Conservation (phyloP, 2,888 invertebrate genomes). For the Mythimna albipuncta region DNA sequence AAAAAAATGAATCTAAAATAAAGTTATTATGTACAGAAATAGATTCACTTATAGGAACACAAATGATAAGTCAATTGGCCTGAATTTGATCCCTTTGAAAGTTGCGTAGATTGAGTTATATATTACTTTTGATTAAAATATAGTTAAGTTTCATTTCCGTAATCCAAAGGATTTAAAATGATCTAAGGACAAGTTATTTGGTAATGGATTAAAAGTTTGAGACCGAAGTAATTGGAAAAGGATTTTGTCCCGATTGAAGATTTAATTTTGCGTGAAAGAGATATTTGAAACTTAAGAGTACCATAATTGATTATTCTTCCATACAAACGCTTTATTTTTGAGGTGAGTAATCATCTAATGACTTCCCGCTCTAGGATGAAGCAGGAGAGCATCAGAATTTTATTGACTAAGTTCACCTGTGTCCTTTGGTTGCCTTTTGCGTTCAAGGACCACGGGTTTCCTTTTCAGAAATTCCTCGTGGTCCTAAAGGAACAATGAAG, state of each 20-base stretch:
- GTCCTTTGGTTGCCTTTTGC: too few species aligned
- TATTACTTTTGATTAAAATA: constrained; percentile 25
- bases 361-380: too few species aligned
- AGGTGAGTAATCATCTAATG: too few species aligned
- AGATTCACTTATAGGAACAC: not conserved
- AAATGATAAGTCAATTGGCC: not conserved
- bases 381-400: too few species aligned
- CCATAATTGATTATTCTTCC: too few species aligned
- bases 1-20: too few species aligned
- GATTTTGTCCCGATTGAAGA: constrained; percentile 35
- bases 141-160: constrained; percentile 12
- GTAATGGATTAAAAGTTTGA: constrained; percentile 32
- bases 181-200: constrained; percentile 42
- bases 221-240: constrained; percentile 42
- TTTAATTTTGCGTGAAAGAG: constrained; percentile 24
- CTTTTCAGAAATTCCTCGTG: too few species aligned
- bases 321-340: too few species aligned
- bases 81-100: not conserved
- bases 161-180: constrained; percentile 18
- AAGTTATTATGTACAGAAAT: too few species aligned
- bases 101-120: not conserved
- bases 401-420: too few species aligned
- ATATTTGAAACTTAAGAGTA: constrained; percentile 18
- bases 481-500: too few species aligned
- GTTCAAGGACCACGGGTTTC: too few species aligned